Evolutionary conservation across 2,888 invertebrate genomes (phyloP).

Genomic region (Congeria kusceri): DNA sequence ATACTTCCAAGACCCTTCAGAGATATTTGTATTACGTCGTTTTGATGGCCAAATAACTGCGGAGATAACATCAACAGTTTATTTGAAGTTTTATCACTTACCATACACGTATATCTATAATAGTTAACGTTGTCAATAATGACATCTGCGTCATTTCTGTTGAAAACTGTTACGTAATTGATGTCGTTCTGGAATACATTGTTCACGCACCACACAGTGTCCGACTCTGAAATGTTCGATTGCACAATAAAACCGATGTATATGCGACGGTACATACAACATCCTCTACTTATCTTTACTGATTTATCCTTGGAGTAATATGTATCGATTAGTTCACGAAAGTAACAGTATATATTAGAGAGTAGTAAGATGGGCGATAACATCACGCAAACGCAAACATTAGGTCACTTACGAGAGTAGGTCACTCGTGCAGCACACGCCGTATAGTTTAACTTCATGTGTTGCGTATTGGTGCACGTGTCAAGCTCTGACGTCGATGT

Average conservation of each 20-base stretch:
- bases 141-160: slow-evolving; percentile 42
- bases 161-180: slow-evolving; percentile 52
- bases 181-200: slow-evolving; percentile 23
- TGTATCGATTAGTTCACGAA: too few relatives aligned
- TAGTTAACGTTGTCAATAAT: slow-evolving; percentile 27
- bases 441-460: slow-evolving; percentile 64
- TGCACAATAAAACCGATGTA: too few relatives aligned
- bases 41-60: too few relatives aligned
- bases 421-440: slow-evolving; percentile 61
- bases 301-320: too few relatives aligned
- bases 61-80: too few relatives aligned
- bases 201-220: slow-evolving; percentile 57
- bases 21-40: too few relatives aligned
- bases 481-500: slow-evolving; percentile 43
- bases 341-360: too few relatives aligned
- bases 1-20: too few relatives aligned
- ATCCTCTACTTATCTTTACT: too few relatives aligned
- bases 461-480: slow-evolving; percentile 61
- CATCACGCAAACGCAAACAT: neutral
- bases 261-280: too few relatives aligned
- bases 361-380: too few relatives aligned
- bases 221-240: slow-evolving; percentile 36
- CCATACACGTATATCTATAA: slow-evolving; percentile 51
- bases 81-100: too few relatives aligned
- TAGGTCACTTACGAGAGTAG: slow-evolving; percentile 65